Base-by-base conservation (phyloP, 2,113 vertebrate genomes). In the Sciurus niger region DNA sequence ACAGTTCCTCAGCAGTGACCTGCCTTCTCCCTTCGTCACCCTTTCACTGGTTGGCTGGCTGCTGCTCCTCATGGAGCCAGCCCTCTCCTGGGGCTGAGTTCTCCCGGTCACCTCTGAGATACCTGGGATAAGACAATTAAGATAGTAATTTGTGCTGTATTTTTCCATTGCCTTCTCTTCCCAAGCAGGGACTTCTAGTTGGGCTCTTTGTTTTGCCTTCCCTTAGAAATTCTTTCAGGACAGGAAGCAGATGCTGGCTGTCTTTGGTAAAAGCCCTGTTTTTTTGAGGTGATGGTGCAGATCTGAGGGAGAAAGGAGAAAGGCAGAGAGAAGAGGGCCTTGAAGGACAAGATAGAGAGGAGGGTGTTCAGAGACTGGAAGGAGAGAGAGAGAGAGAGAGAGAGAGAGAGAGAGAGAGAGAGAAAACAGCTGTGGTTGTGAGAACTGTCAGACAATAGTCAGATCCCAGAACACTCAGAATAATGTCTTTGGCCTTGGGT, bases 121-220 rank as follows among this genome's bases (percentile, higher is more conserved):
- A 92, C 76, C 79, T 60, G 63, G 60, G 84, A 95, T 78, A 76
- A 94, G 40, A 87, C 46, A 77, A 95, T 80, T 53, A 82, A 46
- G 4, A 28, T 67, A 88, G n/a, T 93, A 67, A 86, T 89, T 84
- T 74, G 53, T 79, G 46, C 79, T 97, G 86, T 92, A 40, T 94
- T 94, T 96, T 96, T 95, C 93, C 95, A 87, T 84, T 84, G 37
- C 78, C 51, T 87, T 85, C 68, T 84, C 63, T 95, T 96, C 84
- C 76, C 78, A 84, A 67, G 60, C 72, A 89, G 91, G 60, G 28
- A 43, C 48, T 72, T 43, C 60, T 79, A 34, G 51, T 80, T 43
- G 28, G 65, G 8, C 46, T 74, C 91, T 85, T 83, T 89, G 12
- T n/a, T 80, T 90, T 92, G 63, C 53, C 77, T 92, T 92, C 84